Base-by-base conservation (phyloP, 2,888 invertebrate genomes). In the Elysia crispata region DNA sequence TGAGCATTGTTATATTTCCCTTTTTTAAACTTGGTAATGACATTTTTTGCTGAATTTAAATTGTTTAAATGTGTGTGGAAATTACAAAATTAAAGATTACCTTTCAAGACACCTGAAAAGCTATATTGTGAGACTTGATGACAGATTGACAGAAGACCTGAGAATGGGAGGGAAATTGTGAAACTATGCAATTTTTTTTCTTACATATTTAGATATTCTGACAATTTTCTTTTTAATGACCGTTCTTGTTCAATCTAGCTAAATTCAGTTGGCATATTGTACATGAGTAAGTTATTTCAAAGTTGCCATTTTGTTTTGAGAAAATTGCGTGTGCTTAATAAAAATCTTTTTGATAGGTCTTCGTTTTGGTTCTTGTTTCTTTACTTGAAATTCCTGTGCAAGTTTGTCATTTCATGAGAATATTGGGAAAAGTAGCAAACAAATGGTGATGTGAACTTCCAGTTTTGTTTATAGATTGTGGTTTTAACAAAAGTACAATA, bases 301-400 rank as follows among this genome's bases (percentile, higher is more conserved):
- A 64, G 25, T 31, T 33, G 73, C 74, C 60, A 64, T 72, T 72
- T 54, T 77, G 66, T 67, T 74, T 79, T 74, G 66, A 67, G 70
- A 57, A 57, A 80, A 75, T 70, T 76, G 80, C 75, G 76, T 80
- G 80, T 80, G 80, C 80, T 80, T 80, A 80, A 69, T 80, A 80
- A 80, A 80, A 54, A 64, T 62, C 3, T 78, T 50, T 57, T 80
- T 80, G 75, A 80, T 80, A 80, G 80, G 80, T 75, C 66, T 73
- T 66, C 72, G 25, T 20, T 41, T 13, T 72, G 13, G 41, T 74
- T 74, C 31, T 5, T 72, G n/a, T 72, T 41, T 18, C 23, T n/a
- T 50, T 72, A 33, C 41, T 1, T 33, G 41, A 25, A 66, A 28
- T 28, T 66, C 28, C 30, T 25, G 1, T 66, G 1, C 66, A 25